phyloP scores from a whole-genome alignment of 2,113 vertebrate species.

The Ivindomyrus marchei region DNA sequence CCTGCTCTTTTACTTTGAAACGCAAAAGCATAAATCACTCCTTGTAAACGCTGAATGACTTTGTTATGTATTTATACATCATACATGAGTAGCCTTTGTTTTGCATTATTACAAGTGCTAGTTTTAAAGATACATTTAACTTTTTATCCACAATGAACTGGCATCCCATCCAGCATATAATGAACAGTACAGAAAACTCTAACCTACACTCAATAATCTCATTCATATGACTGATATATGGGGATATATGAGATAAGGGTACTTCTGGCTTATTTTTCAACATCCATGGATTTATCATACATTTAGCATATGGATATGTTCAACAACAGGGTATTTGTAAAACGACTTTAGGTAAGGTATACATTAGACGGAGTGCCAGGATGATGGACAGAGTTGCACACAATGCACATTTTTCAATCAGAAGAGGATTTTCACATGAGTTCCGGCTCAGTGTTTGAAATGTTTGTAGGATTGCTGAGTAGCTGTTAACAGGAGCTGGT shows the following conservation, averaged over 20 bases:
- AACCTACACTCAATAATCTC: not conserved
- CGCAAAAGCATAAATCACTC: not conserved
- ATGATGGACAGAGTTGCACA: not conserved
- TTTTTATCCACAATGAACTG: not conserved
- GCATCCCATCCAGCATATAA: not conserved
- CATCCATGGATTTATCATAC: not conserved
- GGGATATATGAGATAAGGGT: not conserved
- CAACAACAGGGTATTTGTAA: not conserved
- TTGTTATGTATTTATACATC: not conserved
- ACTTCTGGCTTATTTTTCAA: not conserved
- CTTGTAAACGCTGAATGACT: not conserved
- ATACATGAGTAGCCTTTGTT: not conserved
- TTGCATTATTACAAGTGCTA: not conserved
- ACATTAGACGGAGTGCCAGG: not conserved
- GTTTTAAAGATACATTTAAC: not conserved
- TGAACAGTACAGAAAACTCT: not conserved
- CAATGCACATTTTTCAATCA: not conserved
- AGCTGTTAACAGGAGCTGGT: not conserved
- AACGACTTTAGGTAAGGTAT: not conserved
- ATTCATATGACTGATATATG: not conserved
- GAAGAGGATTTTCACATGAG: not conserved
- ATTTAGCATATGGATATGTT: not conserved
- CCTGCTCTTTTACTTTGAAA: not conserved
- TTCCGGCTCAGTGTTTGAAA: not conserved
- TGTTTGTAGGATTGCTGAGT: not conserved